Base-by-base conservation (phyloP, 1,140 invertebrate genomes). In the Cylas formicarius region DNA sequence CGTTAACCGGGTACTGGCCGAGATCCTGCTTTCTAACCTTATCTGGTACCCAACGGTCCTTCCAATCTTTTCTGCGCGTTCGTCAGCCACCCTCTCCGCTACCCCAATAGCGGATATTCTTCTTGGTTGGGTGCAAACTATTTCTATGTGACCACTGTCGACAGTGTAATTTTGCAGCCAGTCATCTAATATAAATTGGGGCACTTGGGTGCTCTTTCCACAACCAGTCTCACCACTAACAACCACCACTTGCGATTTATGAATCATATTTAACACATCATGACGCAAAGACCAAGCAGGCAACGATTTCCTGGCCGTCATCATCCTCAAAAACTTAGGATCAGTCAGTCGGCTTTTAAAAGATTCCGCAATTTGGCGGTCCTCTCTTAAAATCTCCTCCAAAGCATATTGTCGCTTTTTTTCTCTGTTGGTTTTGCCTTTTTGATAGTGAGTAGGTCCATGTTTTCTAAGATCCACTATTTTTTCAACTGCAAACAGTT, bases 121-220 rank as follows among this genome's bases (percentile, higher is more conserved):
- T 37, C 92, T 73, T 0, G 94, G 93, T 63, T 97, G 91, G 0
- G 92, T 96, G 53, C 90, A 93, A 28, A 96, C 73, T 46, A 97
- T 88, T 60, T 86, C 82, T 23, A 84, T 77, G 52, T 84, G 74
- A 9, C 68, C 53, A 11, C 65, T 61, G 9, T 65, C 63, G 14
- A 61, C 52, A 11, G 66, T 63, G 44, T 67, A 71, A 35, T 69
- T 71, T 0, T 62, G 53, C 9, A 76, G 50, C 78, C 78, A 90
- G 55, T 85, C 71, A 64, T 96, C 88, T 10, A 96, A 62, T 50
- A 97, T 84, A 60, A 84, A 95, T 65, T 97, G 92, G 1, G 91
- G 90, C 14, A 96, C 79, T 73, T 91, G 85, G 1, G 89, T 92
- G 52, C 84, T 86, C 70, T 92, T 92, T 11, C 89, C 90, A 60